Conservation (phyloP, 2,888 invertebrate species). For the Hypercompe scribonia region DNA sequence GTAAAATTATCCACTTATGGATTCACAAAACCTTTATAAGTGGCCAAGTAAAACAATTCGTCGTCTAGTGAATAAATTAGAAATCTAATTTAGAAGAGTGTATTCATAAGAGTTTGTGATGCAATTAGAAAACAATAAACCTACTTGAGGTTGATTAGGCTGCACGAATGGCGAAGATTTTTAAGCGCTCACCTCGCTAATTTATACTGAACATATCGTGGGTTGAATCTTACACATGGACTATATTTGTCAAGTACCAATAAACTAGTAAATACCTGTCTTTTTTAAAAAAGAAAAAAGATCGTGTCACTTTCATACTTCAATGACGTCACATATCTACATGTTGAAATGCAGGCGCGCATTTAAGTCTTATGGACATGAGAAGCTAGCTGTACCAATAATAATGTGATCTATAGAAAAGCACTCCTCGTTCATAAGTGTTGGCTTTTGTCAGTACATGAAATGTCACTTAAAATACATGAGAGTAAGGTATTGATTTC, state of each 20-base stretch:
- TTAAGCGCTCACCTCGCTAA: too few species aligned
- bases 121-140: conserved; percentile 62
- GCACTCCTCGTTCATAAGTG: conserved; percentile 41
- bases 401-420: conserved; percentile 54
- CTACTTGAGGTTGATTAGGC: conserved; percentile 34
- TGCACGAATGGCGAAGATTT: too few species aligned
- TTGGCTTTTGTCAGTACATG: conserved; percentile 8
- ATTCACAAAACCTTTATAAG: conserved; percentile 16
- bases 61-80: conserved; percentile 33
- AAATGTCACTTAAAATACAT: not conserved
- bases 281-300: not conserved
- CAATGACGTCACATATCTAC: conserved; percentile 51
- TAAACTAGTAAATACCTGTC: too few species aligned
- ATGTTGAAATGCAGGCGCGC: conserved; percentile 62
- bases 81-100: not conserved
- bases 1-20: conserved; percentile 12
- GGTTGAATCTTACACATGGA: too few species aligned
- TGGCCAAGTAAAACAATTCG: conserved; percentile 26
- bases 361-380: conserved; percentile 57
- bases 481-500: not conserved
- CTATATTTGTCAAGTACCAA: too few species aligned
- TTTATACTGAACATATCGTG: too few species aligned
- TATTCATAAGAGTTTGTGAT: conserved; percentile 45
- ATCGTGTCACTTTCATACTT: conserved; percentile 3
- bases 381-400: conserved; percentile 48